Evolutionary conservation across 1,140 invertebrate species (phyloP).

Genomic region (Drosophila nebulosa): DNA sequence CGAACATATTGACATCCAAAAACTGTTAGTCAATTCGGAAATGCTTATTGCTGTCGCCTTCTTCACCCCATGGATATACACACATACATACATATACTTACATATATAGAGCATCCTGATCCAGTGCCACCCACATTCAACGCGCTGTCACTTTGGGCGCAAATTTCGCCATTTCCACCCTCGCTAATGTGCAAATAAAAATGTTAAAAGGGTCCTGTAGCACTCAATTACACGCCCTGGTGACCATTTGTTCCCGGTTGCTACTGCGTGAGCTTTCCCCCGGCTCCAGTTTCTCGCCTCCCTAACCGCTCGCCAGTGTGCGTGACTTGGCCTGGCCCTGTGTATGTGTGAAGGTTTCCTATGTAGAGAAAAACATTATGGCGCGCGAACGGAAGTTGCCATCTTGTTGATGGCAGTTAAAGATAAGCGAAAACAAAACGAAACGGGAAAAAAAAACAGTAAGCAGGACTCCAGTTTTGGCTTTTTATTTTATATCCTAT

Average conservation of each 20-base stretch:
- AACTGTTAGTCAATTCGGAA: conserved; percentile 64
- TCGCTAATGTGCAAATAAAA: conserved; percentile 81
- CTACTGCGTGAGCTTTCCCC: conserved; percentile 23
- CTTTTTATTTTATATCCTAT: conserved; percentile 37
- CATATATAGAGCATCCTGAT: background rate
- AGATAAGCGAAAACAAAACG: conserved; percentile 70
- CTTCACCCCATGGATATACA: background rate
- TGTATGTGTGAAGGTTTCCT: conserved; percentile 45
- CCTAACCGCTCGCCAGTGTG: conserved; percentile 26
- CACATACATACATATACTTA: background rate
- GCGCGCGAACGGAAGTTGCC: conserved; percentile 81
- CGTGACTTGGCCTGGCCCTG: conserved; percentile 53
- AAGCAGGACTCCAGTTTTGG: conserved; percentile 29
- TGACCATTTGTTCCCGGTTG: conserved; percentile 70
- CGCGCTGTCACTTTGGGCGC: conserved; percentile 77
- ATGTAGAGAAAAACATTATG: conserved; percentile 74
- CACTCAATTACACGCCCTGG: conserved; percentile 81
- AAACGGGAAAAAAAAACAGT: conserved; percentile 27
- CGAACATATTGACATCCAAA: conserved; percentile 63
- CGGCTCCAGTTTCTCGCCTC: conserved; percentile 12
- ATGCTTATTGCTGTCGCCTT: conserved; percentile 16
- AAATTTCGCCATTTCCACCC: conserved; percentile 79
- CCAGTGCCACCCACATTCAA: conserved; percentile 61
- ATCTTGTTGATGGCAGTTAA: conserved; percentile 81
- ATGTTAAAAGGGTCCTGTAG: conserved; percentile 81